These are phyloP conservation scores for Cyclopterus lumpus DNA, from an alignment of 2,797 vertebrate genomes.

Conservation along the genomic window DNA sequence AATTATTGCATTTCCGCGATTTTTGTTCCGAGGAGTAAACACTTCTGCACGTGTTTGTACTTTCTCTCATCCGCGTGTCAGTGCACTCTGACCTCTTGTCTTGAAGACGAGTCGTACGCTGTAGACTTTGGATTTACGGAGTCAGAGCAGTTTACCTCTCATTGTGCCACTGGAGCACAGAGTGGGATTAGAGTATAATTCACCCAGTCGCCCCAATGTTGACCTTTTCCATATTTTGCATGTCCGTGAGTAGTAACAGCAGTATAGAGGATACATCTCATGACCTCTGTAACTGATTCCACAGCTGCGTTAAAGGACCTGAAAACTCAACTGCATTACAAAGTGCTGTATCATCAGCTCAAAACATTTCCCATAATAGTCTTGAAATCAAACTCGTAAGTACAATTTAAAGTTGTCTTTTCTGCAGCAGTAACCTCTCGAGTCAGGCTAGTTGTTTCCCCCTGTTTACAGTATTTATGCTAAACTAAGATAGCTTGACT, in stretches of 20 bases:
- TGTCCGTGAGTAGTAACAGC: background rate
- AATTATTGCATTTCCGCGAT: constrained; percentile 44
- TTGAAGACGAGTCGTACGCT: constrained; percentile 19
- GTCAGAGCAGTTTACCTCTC: constrained; percentile 48
- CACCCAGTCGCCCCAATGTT: background rate
- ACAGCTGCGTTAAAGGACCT: background rate
- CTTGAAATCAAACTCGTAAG: background rate
- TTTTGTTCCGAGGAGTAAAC: constrained; percentile 48
- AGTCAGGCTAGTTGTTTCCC: background rate
- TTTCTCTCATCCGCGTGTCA: constrained; percentile 22
- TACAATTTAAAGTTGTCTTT: background rate
- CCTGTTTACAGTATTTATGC: background rate
- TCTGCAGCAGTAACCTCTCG: no score
- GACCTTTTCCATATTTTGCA: background rate
- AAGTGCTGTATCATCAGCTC: background rate
- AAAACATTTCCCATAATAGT: background rate
- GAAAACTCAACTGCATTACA: background rate
- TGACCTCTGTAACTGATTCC: constrained; percentile 1
- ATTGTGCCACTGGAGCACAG: constrained; percentile 1
- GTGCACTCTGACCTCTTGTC: background rate
- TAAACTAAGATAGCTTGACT: background rate
- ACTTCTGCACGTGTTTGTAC: constrained; percentile 46
- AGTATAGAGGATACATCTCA: background rate
- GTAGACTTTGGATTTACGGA: constrained; percentile 33
- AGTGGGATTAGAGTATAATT: constrained; percentile 5